A percentile compares a stretch with the other conserved stretches of the same genome.
Evolutionary conservation across 2,888 invertebrate species (phyloP).

Genomic region (Chaitophorus viminalis): DNA sequence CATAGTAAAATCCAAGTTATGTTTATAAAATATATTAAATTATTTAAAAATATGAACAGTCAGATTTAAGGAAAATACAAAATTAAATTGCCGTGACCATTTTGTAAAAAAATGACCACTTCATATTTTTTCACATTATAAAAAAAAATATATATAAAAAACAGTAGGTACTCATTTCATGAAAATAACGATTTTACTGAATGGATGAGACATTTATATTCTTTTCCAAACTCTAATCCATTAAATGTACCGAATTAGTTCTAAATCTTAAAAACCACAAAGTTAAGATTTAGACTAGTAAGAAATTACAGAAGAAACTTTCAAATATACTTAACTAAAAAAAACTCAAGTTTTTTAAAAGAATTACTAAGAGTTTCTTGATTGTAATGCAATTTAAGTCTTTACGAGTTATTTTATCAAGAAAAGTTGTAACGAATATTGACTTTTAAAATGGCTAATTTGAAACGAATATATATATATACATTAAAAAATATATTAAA

Average conservation of each 20-base stretch:
- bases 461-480: too few species aligned
- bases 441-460: neutral
- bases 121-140: neutral
- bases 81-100: too few species aligned
- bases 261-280: neutral
- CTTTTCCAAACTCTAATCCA: constrained; percentile 42
- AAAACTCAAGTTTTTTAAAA: neutral
- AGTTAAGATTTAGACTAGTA: constrained; percentile 11
- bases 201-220: neutral
- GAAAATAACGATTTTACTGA: neutral
- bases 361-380: neutral
- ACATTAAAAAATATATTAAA: too few species aligned
- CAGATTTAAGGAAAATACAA: too few species aligned
- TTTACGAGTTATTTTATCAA: constrained; percentile 6
- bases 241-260: constrained; percentile 8
- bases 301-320: constrained; percentile 37
- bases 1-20: too few species aligned
- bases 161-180: neutral
- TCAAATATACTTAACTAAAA: constrained; percentile 3
- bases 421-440: neutral
- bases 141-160: neutral
- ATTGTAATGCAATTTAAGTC: constrained; percentile 17
- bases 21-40: too few species aligned
- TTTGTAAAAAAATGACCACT: too few species aligned
- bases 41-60: too few species aligned